Evolutionary conservation across 2,797 vertebrate genomes (phyloP).

Genomic region (Graptemys geographica): DNA sequence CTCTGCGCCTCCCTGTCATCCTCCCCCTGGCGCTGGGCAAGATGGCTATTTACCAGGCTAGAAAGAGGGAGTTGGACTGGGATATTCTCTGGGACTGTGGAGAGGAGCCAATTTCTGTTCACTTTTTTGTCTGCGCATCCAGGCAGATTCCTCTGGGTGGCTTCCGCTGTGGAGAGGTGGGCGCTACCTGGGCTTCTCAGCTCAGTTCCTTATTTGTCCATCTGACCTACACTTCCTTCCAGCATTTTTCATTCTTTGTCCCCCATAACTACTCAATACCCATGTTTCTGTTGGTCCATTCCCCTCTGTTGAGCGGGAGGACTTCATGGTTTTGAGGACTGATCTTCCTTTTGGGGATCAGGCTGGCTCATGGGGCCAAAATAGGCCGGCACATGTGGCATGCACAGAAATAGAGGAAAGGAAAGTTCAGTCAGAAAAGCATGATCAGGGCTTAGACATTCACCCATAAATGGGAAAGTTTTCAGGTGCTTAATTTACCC

Average conservation of each 20-base stretch:
- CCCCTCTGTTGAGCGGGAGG: neutral
- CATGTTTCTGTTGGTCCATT: neutral
- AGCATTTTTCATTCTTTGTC: neutral
- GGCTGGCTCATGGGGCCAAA: neutral
- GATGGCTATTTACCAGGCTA: neutral
- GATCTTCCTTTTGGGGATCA: neutral
- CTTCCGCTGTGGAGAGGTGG: neutral
- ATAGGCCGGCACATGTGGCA: neutral
- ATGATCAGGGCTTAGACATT: constrained; percentile 39
- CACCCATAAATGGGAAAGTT: constrained; percentile 50
- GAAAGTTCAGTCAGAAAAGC: neutral
- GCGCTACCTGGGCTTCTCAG: neutral
- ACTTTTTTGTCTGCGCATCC: neutral
- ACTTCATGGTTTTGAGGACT: neutral
- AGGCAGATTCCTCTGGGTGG: neutral
- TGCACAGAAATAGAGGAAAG: neutral
- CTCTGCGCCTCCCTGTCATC: neutral
- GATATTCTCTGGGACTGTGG: neutral
- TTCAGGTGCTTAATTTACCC: constrained; percentile 41
- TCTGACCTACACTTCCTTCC: neutral
- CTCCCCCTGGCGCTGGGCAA: neutral
- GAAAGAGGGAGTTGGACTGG: neutral
- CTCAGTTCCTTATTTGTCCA: neutral
- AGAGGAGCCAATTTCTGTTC: neutral
- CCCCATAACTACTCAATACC: neutral